Base-by-base conservation (phyloP, 2,797 vertebrate species). In the Enteromius anoplus region DNA sequence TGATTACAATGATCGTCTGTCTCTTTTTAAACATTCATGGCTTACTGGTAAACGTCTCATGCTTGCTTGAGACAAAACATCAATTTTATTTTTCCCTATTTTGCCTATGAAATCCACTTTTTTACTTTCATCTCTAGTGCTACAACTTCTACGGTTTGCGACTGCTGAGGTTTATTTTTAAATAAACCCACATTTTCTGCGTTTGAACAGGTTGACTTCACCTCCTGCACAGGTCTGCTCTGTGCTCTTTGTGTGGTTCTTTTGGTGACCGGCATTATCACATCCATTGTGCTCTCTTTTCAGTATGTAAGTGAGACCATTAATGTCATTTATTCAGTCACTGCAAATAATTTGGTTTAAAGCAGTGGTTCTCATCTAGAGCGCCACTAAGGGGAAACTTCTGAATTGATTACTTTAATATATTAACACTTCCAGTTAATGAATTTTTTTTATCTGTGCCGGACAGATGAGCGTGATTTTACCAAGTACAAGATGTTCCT, bases 141-240 rank as follows among this genome's bases (percentile, higher is more conserved):
- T 19, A 5, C 10, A 45, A 3, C 53, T 69, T 15, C 3, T 68
- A 37, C 11, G 34, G 19, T 65, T 21, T n/a, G 26, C 2, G 8
- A 32, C 23, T 29, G 4, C 15, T 29, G 8, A 49, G 26, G 7
- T 26, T 26, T 49, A 2, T 11, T 58, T 58, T 5, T 4, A 58
- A 32, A 51, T 21, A 0, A 21, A 51, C 2, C 2, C 70, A 21
- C 17, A 26, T 49, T 53, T 32, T 53, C 10, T 79, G 49, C 79
- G 21, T 84, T 23, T 68, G 26, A 29, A 42, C 92, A 99, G 98
- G 97, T 99, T 90, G 98, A 99, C 92, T 98, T 99, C 88, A 99
- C 98, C 2, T 98, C 97, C 0, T 99, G 97, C 75, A 91, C 94
- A 0, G 98, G 98, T 45, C 90, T 99, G 32, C 95, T 99, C 91